A percentile compares a stretch with the other conserved stretches of the same genome.
Conservation (phyloP, 2,888 invertebrate genomes). For the Xiphydria camelus region DNA sequence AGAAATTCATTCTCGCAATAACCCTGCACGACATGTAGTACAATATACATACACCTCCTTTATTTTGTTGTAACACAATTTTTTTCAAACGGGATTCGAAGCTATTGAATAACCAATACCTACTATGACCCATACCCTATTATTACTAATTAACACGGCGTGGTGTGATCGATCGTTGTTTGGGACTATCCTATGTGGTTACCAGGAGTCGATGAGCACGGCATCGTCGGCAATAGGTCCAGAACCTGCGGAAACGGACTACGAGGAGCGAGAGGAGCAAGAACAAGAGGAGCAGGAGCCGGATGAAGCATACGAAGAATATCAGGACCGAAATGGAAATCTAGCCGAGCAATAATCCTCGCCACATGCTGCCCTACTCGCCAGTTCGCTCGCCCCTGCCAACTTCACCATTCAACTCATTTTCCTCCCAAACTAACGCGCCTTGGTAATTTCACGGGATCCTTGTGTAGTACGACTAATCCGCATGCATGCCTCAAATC, state of each 20-base stretch:
- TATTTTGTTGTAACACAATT: too few relatives aligned
- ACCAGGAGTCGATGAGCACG: conserved; percentile 51
- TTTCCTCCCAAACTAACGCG: conserved; percentile 31
- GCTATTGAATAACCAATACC: too few relatives aligned
- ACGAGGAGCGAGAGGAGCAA: conserved; percentile 62
- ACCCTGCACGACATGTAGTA: too few relatives aligned
- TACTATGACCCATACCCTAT: too few relatives aligned
- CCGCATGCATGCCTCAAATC: not conserved
- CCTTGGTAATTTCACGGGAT: conserved; percentile 24
- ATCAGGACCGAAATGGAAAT: conserved; percentile 60
- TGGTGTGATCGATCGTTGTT: conserved; percentile 17
- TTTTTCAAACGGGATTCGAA: too few relatives aligned
- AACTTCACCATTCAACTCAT: conserved; percentile 29
- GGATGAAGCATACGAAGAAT: conserved; percentile 64
- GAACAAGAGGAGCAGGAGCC: conserved; percentile 65
- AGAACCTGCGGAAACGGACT: conserved; percentile 63
- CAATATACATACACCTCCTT: too few relatives aligned
- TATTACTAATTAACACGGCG: not conserved
- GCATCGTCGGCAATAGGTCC: conserved; percentile 63
- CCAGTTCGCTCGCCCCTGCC: conserved; percentile 25
- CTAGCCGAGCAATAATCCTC: conserved; percentile 52
- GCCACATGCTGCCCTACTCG: conserved; percentile 38
- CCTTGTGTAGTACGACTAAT: not conserved
- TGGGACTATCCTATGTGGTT: conserved; percentile 43
- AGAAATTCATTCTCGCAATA: too few relatives aligned